Evolutionary conservation across 2,888 invertebrate genomes (phyloP), one percentile per base, ranked within the genome.

Genomic region (Himalopsyche anomala): DNA sequence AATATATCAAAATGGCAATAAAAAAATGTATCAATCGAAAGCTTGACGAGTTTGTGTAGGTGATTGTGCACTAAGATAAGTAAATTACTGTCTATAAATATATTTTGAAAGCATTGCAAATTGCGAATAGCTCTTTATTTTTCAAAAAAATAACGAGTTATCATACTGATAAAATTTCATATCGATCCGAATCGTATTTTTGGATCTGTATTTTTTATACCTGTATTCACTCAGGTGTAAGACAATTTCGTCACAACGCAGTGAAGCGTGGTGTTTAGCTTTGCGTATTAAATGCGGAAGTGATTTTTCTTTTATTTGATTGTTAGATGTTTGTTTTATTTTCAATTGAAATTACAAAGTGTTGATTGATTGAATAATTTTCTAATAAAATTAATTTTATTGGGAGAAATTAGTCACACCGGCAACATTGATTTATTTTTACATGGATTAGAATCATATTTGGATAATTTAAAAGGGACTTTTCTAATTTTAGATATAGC

Each of bases 271-370:
- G 62, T 62, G n/a, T n/a, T 19, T 62, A 19, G 62, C 28, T 62
- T 62, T 62, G 62, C 62, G 62, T 62, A 28, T 62, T 62, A 62
- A 62, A 62, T 19, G 62, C 19, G 62, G 62, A 62, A 62, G 62
- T 62, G 62, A 62, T 62, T 62, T 56, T 62, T 56, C 56, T n/a
- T 62, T 28, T 62, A 28, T n/a, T 62, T 9, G 9, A n/a, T 19
- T 62, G 6, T 62, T 19, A 62, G 11, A 19, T 62, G 19, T 62
- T 62, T 62, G 62, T 62, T 62, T 62, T 62, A 62, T 62, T 62
- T 62, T 62, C 28, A 15, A 62, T 19, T 19, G 19, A 62, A 62
- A n/a, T 2, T 62, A 62, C 28, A 62, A 62, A 19, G 62, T 9
- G 62, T n/a, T 62, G 19, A 62, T 62, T 62, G 28, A 62, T 62